A percentile compares a stretch with the other conserved stretches of the same genome.
phyloP scores from a whole-genome alignment of 2,113 vertebrate genomes.

The Uropsilus gracilis region DNA sequence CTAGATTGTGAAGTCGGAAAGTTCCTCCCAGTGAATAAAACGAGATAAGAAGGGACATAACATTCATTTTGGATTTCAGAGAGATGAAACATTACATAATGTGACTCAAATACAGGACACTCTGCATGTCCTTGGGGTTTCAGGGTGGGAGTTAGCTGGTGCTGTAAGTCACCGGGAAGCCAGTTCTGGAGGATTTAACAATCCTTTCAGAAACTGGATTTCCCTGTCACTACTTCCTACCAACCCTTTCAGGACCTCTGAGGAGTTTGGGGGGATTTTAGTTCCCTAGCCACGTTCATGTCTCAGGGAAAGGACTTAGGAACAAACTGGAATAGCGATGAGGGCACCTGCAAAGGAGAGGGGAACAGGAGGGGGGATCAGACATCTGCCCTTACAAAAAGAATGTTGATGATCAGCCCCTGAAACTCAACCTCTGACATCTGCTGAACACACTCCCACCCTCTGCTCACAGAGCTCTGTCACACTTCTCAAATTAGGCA shows the following conservation, averaged over 20 bases:
- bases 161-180: neutral
- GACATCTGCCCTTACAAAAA: neutral
- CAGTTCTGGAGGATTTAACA: neutral
- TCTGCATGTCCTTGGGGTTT: neutral
- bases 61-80: neutral
- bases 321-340: too few relatives aligned
- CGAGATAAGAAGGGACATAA: neutral
- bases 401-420: neutral
- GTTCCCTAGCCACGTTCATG: neutral
- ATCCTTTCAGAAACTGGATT: neutral
- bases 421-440: neutral
- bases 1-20: neutral
- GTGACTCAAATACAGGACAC: neutral
- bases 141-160: neutral
- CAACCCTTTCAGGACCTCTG: neutral
- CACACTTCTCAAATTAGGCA: neutral
- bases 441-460: neutral
- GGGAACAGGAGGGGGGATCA: rapidly evolving
- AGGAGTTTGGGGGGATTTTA: neutral
- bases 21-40: neutral
- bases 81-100: neutral
- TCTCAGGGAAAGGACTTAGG: neutral
- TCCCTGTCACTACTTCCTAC: neutral
- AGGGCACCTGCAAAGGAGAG: neutral
- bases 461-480: neutral